Evolutionary conservation across 53 echinoderm and acorn worm species (phyloP).

Genomic region (Luidia sarsii): DNA sequence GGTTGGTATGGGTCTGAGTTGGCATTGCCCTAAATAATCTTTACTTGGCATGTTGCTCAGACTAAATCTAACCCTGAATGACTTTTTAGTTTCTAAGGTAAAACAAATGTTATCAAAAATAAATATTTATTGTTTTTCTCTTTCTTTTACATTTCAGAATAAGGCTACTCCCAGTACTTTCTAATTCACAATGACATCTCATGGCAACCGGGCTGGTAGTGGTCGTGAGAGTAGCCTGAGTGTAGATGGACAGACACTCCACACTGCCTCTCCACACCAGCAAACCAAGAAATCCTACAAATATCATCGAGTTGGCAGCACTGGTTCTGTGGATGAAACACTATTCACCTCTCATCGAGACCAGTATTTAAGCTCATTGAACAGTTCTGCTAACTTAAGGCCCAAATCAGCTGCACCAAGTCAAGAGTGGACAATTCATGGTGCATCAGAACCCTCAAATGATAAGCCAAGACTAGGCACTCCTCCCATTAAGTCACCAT

Average conservation of each 20-base stretch:
- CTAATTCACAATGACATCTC: conserved; percentile 34
- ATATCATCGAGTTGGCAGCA: conserved; percentile 67
- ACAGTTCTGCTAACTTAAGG: conserved; percentile 10
- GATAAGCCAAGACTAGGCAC: too few species aligned
- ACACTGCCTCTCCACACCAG: conserved; percentile 21
- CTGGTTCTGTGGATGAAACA: conserved; percentile 79
- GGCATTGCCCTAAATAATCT: too few species aligned
- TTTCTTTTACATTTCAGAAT: too few species aligned
- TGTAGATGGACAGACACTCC: conserved; percentile 66
- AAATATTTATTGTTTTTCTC: neutral
- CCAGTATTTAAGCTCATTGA: conserved; percentile 5
- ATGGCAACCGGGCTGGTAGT: neutral
- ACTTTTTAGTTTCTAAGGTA: neutral
- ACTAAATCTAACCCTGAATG: too few species aligned
- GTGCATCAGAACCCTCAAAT: too few species aligned
- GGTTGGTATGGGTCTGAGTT: too few species aligned
- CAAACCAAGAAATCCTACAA: conserved; percentile 67
- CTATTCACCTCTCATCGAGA: conserved; percentile 78
- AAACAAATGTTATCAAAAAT: neutral
- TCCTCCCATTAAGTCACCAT: conserved; percentile 54
- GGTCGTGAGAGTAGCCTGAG: conserved; percentile 82
- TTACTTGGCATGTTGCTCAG: too few species aligned
- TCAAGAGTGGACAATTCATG: conserved; percentile 18
- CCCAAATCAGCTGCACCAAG: neutral
- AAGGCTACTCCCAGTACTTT: too few species aligned